Evolutionary conservation across 2,797 vertebrate species (phyloP).

Genomic region (Sphenopsis melanotis): DNA sequence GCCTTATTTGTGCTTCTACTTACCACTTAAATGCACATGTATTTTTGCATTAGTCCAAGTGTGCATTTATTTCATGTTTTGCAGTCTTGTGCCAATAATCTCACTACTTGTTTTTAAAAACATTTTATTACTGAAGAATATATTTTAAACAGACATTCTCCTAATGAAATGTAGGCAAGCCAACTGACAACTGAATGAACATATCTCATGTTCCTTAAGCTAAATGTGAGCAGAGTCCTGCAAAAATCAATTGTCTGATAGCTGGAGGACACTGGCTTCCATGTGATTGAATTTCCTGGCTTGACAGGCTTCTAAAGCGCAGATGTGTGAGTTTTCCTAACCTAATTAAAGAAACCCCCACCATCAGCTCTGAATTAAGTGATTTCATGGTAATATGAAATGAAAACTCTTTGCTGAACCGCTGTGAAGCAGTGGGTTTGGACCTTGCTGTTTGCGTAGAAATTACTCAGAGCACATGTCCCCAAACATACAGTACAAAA

Average conservation of each 20-base stretch:
- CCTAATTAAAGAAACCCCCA: conserved; percentile 70
- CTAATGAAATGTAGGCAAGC: conserved; percentile 70
- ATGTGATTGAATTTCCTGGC: conserved; percentile 70
- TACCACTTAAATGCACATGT: background rate
- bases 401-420: conserved; percentile 1
- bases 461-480: background rate
- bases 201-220: conserved; percentile 68
- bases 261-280: conserved; percentile 74
- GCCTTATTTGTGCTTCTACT: background rate
- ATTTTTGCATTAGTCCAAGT: background rate
- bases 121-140: background rate
- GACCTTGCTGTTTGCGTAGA: background rate
- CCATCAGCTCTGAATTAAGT: conserved; percentile 55
- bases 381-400: conserved; percentile 49
- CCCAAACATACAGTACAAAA: background rate
- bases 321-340: conserved; percentile 67
- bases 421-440: background rate
- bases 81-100: background rate
- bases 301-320: conserved; percentile 57
- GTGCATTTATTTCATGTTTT: background rate
- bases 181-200: conserved; percentile 68
- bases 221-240: conserved; percentile 81
- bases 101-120: background rate
- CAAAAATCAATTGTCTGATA: conserved; percentile 83
- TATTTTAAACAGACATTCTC: background rate